These are phyloP conservation scores for Meriones psammophilus DNA, from an alignment of 2,797 vertebrate species.

Conservation along the genomic window DNA sequence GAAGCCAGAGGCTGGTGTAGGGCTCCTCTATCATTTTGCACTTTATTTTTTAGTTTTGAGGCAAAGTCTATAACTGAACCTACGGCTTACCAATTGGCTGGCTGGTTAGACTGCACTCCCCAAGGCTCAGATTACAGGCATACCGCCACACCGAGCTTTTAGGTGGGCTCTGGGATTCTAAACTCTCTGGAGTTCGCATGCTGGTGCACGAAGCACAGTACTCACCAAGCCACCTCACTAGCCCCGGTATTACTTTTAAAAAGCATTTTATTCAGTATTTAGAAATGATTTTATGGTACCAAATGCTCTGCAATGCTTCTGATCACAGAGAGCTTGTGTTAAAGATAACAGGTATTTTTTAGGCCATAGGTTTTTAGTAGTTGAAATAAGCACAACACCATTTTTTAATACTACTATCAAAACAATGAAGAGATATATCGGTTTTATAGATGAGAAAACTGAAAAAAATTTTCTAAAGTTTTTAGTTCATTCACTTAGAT, in stretches of 20 bases:
- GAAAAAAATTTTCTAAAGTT: constrained; percentile 39
- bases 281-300: neutral
- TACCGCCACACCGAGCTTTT: neutral
- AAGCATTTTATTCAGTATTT: constrained; percentile 46
- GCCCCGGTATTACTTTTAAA: neutral
- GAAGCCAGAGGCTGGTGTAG: neutral
- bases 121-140: neutral
- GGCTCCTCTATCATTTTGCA: neutral
- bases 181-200: neutral
- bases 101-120: neutral
- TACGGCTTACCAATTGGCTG: neutral
- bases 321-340: neutral
- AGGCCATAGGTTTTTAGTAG: neutral
- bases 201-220: neutral
- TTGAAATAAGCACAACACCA: neutral
- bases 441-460: constrained; percentile 52
- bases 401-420: constrained; percentile 14
- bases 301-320: constrained; percentile 50
- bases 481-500: neutral
- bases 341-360: constrained; percentile 42
- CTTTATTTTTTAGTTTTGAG: no score
- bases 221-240: neutral
- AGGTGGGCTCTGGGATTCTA: neutral
- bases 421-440: neutral
- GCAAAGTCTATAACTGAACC: neutral